Evolutionary conservation across 2,888 invertebrate species (phyloP), one percentile per base, ranked within the genome.

Genomic region (Camponotus fellah): DNA sequence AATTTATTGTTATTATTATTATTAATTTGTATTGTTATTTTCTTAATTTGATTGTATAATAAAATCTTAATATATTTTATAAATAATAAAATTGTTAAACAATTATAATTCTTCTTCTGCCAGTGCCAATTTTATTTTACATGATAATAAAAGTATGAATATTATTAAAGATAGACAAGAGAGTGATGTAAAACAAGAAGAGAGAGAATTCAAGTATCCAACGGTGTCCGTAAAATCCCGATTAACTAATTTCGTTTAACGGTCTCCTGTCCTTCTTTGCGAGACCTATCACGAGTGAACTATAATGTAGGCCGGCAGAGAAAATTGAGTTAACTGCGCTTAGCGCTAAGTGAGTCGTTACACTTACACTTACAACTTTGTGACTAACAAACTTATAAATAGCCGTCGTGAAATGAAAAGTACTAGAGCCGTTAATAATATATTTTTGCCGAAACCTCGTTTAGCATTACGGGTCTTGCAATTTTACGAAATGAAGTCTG

Each of bases 341-440:
- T 69, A 32, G 69, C 43, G 21, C 34, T 74, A 79, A 79, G 43
- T 79, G 46, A 60, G 74, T 77, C 69, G 69, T 79, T 72, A 74
- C 60, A 72, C 75, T 46, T 74, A 74, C 60, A 79, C 75, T 46
- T 74, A 74, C 60, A 79, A 26, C 79, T 79, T 79, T 74, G 75
- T 79, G 75, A 79, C 60, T 72, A 79, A 79, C 74, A 79, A 79
- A 74, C 75, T 79, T 79, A 79, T 79, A 74, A 79, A 79, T 74
- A 72, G 79, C 37, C 12, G 46, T 49, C 79, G 46, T 37, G 75
- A 79, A 79, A 74, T 74, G 60, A 37, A 79, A 79, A 79, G 79
- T 72, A 71, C 32, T 71, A 58, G 74, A 32, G 32, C 26, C 46
- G 26, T 72, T 60, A 49, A 79, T 74, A 79, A 79, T 34, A 72